Conservation (phyloP, 92 coral and sea anemone genomes). For the Zoanthus solanderi region DNA sequence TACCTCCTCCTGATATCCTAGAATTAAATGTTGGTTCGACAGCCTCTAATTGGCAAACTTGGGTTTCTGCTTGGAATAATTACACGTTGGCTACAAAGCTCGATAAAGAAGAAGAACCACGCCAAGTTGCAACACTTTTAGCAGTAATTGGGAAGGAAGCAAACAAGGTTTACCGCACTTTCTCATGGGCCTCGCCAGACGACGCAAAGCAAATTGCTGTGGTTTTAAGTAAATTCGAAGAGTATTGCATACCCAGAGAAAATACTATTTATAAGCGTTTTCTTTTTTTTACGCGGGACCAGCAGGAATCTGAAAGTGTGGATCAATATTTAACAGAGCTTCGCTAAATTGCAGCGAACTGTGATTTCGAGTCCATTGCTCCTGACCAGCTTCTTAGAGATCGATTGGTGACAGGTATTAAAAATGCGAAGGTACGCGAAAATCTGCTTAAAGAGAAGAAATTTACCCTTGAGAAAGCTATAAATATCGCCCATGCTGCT, state of each 20-base stretch:
- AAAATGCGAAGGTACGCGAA: slow-evolving; percentile 59
- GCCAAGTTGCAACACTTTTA: slow-evolving; percentile 58
- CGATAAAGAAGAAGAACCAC: background rate
- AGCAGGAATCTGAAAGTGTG: slow-evolving; percentile 49
- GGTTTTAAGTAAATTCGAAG: slow-evolving; percentile 55
- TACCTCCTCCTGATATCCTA: slow-evolving; percentile 64
- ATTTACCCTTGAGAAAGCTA: slow-evolving; percentile 47
- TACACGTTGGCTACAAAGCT: slow-evolving; percentile 39
- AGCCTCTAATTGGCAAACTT: slow-evolving; percentile 54
- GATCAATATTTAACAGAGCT: slow-evolving; percentile 62
- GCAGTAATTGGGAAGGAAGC: slow-evolving; percentile 56
- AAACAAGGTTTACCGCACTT: slow-evolving; percentile 48
- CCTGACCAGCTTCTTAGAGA: slow-evolving; percentile 63
- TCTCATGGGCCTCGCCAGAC: slow-evolving; percentile 40
- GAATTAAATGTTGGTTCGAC: slow-evolving; percentile 39
- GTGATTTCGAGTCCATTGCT: slow-evolving; percentile 53
- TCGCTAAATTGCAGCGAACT: slow-evolving; percentile 58
- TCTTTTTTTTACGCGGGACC: slow-evolving; percentile 50
- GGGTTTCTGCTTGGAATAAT: slow-evolving; percentile 20
- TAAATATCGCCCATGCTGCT: slow-evolving; percentile 50
- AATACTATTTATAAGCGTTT: slow-evolving; percentile 58
- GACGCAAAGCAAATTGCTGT: slow-evolving; percentile 48
- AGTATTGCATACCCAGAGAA: slow-evolving; percentile 65
- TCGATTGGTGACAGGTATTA: slow-evolving; percentile 55
- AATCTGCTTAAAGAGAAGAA: slow-evolving; percentile 56